These are phyloP conservation scores for Paratrypauchen microcephalus DNA, from an alignment of 2,797 vertebrate genomes.

Conservation along the genomic window DNA sequence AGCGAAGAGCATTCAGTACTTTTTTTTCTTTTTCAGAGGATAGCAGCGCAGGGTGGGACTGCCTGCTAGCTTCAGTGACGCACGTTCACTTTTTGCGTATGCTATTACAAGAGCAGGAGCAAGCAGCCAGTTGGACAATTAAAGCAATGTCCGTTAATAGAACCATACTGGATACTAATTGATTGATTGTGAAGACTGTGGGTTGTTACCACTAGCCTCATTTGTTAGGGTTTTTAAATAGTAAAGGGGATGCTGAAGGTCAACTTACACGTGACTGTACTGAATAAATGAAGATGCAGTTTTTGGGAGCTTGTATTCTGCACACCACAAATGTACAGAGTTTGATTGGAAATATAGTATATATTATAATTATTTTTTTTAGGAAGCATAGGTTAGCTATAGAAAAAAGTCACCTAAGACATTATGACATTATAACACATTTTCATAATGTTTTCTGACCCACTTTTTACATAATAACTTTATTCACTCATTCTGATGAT, in stretches of 20 bases:
- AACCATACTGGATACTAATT: conserved; percentile 14
- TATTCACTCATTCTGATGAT: not conserved
- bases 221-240: conserved; percentile 15
- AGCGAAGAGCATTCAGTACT: conserved; percentile 52
- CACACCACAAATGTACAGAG: not conserved
- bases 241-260: conserved; percentile 14
- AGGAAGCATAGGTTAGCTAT: too few species aligned
- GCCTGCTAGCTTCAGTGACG: conserved; percentile 63
- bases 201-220: not conserved
- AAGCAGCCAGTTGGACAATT: conserved; percentile 36
- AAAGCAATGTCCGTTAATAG: conserved; percentile 21
- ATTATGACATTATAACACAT: too few species aligned
- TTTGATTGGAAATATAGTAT: not conserved
- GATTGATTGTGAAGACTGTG: not conserved
- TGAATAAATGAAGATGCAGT: not conserved
- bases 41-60: conserved; percentile 56
- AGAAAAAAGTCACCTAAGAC: too few species aligned
- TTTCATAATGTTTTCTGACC: not conserved
- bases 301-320: not conserved
- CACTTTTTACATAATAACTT: not conserved
- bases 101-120: conserved; percentile 36
- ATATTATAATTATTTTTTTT: too few species aligned
- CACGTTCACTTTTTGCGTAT: conserved; percentile 61
- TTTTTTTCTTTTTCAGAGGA: conserved; percentile 17
- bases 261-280: not conserved